Evolutionary conservation across 1,140 invertebrate genomes (phyloP).

Genomic region (Saxidomus purpurata): DNA sequence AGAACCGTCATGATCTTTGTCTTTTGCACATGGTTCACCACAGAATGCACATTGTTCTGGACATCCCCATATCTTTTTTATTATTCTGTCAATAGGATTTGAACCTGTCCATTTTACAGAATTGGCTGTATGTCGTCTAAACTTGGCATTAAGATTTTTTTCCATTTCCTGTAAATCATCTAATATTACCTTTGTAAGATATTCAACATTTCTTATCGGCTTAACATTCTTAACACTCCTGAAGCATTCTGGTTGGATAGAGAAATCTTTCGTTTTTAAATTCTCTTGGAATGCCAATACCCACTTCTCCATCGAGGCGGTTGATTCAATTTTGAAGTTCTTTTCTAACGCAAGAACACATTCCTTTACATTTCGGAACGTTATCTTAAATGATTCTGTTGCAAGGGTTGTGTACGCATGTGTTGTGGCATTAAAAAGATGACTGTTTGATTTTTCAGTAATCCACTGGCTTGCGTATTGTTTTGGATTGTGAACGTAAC

Average conservation of each 20-base stretch:
- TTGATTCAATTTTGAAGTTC: neutral
- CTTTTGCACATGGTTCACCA: constrained; percentile 20
- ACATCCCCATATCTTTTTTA: constrained; percentile 27
- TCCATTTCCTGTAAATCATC: neutral
- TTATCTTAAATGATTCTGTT: neutral
- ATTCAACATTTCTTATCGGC: neutral
- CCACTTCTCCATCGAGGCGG: neutral
- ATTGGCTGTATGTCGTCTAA: neutral
- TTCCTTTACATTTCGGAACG: neutral
- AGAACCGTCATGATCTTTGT: neutral
- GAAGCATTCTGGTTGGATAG: neutral
- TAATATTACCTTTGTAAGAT: neutral
- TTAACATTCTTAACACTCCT: neutral
- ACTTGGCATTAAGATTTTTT: too few relatives aligned
- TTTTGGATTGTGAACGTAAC: neutral
- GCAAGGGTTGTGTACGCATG: neutral
- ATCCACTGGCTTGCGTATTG: neutral
- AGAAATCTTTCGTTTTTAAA: neutral
- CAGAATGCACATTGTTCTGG: constrained; percentile 15
- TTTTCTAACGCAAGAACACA: neutral
- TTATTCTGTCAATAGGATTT: neutral
- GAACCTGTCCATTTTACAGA: neutral
- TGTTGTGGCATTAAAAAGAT: neutral
- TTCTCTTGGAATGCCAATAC: neutral
- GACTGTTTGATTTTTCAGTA: neutral